phyloP scores from a whole-genome alignment of 2,797 vertebrate genomes.

The Parambassis ranga region DNA sequence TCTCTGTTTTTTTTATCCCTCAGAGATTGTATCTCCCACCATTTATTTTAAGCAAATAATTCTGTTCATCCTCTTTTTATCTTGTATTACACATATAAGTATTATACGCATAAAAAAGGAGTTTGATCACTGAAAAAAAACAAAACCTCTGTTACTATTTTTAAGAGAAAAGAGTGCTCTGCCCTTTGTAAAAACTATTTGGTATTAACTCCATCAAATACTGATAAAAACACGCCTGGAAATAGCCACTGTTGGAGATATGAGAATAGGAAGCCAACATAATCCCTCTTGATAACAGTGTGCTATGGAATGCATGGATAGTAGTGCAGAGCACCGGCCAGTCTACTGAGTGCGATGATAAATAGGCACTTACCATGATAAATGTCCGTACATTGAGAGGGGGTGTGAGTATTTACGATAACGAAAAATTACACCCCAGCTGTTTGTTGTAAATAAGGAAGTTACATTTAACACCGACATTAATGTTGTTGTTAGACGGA shows the following conservation, averaged over 20 bases:
- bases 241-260: conserved; percentile 23
- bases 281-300: conserved; percentile 15
- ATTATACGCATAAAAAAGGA: neutral
- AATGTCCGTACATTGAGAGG: neutral
- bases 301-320: neutral
- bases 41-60: no score
- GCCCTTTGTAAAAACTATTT: neutral
- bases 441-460: neutral
- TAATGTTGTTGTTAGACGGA: neutral
- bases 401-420: neutral
- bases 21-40: no score
- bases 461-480: neutral
- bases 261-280: conserved; percentile 8
- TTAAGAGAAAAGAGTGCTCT: neutral
- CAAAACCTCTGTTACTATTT: conserved; percentile 1
- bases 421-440: neutral
- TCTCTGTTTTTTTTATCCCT: no score
- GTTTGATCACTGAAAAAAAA: neutral
- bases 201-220: neutral
- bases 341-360: conserved; percentile 12
- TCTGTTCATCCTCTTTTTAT: no score
- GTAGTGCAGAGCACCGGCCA: neutral
- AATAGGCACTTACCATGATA: conserved; percentile 13
- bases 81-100: no score
- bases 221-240: conserved; percentile 15